Conservation (phyloP, 2,113 vertebrate species). For the Oryzias melastigma region DNA sequence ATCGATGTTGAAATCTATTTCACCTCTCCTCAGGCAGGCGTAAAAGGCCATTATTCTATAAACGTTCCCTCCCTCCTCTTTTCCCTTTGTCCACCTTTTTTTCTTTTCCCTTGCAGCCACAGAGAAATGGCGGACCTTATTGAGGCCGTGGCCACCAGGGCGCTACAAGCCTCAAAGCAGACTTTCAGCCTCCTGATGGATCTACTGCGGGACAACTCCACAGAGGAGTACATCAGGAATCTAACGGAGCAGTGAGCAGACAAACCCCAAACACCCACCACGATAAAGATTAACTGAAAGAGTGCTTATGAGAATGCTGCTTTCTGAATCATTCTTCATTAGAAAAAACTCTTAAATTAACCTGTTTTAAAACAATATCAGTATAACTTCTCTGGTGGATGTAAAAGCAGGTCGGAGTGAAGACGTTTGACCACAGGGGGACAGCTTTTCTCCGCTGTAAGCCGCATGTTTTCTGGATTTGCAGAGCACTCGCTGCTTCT, state of each 20-base stretch:
- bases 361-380: conserved; percentile 15
- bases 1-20: conserved; percentile 47
- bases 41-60: conserved; percentile 29
- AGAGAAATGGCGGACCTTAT: conserved; percentile 58
- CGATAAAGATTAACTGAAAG: conserved; percentile 17
- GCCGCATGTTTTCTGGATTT: conserved; percentile 67
- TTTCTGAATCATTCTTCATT: conserved; percentile 23
- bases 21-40: conserved; percentile 29
- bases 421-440: conserved; percentile 70
- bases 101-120: conserved; percentile 53
- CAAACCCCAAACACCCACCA: conserved; percentile 17
- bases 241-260: conserved; percentile 77
- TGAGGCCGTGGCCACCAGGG: conserved; percentile 65
- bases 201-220: conserved; percentile 70
- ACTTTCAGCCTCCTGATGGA: conserved; percentile 72
- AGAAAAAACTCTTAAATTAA: conserved; percentile 39
- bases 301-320: conserved; percentile 11
- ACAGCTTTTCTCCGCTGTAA: conserved; percentile 62
- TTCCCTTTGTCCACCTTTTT: conserved; percentile 21
- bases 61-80: conserved; percentile 5
- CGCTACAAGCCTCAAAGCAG: conserved; percentile 70
- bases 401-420: conserved; percentile 44
- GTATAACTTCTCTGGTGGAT: conserved; percentile 34
- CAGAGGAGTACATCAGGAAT: conserved; percentile 58
- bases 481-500: conserved; percentile 55